These are phyloP conservation scores for Pseudachorutes palmiensis DNA, from an alignment of 1,140 invertebrate species.

Conservation along the genomic window DNA sequence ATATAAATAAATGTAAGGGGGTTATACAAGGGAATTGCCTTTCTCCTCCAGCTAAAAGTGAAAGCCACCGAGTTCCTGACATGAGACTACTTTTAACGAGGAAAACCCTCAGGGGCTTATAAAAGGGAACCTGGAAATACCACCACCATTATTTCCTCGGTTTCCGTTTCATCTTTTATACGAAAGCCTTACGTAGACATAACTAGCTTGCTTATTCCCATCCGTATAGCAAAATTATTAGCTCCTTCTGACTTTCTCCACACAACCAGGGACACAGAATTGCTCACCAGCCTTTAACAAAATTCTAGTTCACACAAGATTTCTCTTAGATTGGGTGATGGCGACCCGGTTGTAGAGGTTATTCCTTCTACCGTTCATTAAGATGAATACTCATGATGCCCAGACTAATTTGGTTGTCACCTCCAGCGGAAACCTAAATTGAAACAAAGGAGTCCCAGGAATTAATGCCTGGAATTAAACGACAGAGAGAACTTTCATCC, in stretches of 20 bases:
- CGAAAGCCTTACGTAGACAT: too few species aligned
- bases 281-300: too few species aligned
- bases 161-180: neutral
- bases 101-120: slow-evolving; percentile 5
- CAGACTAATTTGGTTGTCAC: neutral
- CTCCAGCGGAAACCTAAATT: neutral
- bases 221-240: neutral
- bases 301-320: too few species aligned
- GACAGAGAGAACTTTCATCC: too few species aligned
- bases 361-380: too few species aligned
- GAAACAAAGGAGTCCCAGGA: neutral
- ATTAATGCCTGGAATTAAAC: neutral
- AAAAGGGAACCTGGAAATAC: neutral
- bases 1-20: neutral
- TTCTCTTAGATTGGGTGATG: too few species aligned
- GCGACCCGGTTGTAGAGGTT: too few species aligned
- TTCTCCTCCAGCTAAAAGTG: neutral
- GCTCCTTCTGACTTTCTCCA: too few species aligned
- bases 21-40: too few species aligned
- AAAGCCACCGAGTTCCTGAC: neutral
- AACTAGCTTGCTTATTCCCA: neutral
- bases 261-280: too few species aligned
- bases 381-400: neutral
- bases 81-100: slow-evolving; percentile 7
- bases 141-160: neutral